phyloP scores from a whole-genome alignment of 2,113 vertebrate species.

The Mohoua ochrocephala region DNA sequence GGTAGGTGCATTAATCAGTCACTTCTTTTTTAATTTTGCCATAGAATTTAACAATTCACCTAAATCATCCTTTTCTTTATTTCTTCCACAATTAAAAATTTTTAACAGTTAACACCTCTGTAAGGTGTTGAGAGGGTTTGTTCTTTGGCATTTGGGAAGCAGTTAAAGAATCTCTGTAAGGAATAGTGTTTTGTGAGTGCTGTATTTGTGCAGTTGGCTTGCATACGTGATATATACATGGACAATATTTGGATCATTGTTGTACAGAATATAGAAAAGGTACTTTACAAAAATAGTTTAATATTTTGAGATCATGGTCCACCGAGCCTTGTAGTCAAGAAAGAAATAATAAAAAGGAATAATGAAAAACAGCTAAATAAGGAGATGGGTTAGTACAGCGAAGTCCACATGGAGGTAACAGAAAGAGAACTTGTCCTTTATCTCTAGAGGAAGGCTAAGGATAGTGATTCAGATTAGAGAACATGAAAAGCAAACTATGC shows the following conservation, averaged over 20 bases:
- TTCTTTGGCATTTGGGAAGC: not conserved
- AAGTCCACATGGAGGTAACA: not conserved
- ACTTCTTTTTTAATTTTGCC: not conserved
- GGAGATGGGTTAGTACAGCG: not conserved
- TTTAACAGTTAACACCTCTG: not conserved
- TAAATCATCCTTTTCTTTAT: not conserved
- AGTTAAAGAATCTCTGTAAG: not conserved
- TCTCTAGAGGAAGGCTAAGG: not conserved
- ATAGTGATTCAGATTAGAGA: not conserved
- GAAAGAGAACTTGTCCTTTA: not conserved
- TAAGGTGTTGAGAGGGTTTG: not conserved
- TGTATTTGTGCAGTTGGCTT: not conserved
- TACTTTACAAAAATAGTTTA: not conserved
- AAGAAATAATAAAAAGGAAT: not conserved
- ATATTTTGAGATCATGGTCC: not conserved
- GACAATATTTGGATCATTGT: not conserved
- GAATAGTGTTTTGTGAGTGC: not conserved
- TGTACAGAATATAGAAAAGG: not conserved
- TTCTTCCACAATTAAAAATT: not conserved
- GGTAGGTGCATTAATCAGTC: not conserved
- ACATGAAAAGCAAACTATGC: not conserved
- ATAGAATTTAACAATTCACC: not conserved
- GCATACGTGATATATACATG: not conserved
- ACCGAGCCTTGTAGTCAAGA: not conserved
- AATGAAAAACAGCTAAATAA: not conserved